phyloP scores from a whole-genome alignment of 1,140 invertebrate genomes.

The Drosophila yakuba region DNA sequence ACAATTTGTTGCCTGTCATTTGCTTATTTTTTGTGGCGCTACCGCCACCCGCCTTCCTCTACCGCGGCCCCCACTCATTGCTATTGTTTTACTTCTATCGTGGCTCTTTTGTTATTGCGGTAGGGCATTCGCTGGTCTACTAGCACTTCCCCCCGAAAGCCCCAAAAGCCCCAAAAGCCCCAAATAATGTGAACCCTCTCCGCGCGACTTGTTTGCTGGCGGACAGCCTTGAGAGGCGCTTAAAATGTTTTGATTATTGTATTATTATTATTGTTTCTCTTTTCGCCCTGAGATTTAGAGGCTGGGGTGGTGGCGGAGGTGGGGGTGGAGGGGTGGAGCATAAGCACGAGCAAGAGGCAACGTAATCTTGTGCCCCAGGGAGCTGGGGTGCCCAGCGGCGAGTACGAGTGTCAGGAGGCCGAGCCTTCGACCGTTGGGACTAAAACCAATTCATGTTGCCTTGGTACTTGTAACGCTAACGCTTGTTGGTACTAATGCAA shows the following conservation, averaged over 20 bases:
- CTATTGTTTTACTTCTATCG: constrained; percentile 58
- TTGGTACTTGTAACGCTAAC: background rate
- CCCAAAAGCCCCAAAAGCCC: background rate
- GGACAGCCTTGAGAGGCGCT: constrained; percentile 74
- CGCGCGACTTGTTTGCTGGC: constrained; percentile 27
- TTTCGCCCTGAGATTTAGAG: constrained; percentile 12
- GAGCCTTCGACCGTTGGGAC: background rate
- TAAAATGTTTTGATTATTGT: constrained; percentile 80
- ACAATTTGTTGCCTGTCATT: constrained; percentile 79
- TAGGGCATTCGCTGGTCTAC: constrained; percentile 43
- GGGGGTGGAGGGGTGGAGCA: background rate
- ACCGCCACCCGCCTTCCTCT: background rate
- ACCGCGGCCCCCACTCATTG: no score
- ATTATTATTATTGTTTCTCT: constrained; percentile 59
- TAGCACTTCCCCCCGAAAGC: background rate
- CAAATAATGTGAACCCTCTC: background rate
- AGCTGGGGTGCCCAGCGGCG: background rate
- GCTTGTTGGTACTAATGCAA: no score
- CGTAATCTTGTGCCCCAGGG: background rate
- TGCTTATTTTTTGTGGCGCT: constrained; percentile 62
- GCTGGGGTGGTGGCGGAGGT: background rate
- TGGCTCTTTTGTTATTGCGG: constrained; percentile 36
- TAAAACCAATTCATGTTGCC: no score
- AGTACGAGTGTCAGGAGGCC: background rate
- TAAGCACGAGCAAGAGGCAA: background rate